Evolutionary conservation across 2,888 invertebrate genomes (phyloP).

Genomic region (Apodemia zela): DNA sequence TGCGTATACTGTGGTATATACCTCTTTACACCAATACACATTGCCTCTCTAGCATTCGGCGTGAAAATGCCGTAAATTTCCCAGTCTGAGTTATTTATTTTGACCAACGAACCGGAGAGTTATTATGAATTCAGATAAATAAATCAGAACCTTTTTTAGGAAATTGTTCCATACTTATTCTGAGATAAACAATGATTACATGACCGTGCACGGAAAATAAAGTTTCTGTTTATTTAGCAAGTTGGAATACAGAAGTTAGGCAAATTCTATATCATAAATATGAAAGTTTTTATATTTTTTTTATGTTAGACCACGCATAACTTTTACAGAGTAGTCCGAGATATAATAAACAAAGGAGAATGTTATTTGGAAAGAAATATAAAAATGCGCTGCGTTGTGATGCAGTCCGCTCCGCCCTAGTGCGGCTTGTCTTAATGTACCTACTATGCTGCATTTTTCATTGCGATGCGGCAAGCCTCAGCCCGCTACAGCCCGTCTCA

Average conservation of each 20-base stretch:
- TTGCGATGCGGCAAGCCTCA: too few relatives aligned
- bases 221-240: neutral
- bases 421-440: too few relatives aligned
- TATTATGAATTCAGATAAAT: constrained; percentile 4
- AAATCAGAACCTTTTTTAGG: neutral
- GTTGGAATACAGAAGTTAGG: neutral
- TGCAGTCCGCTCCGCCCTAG: too few relatives aligned
- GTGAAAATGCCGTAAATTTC: neutral
- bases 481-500: too few relatives aligned
- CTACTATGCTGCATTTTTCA: too few relatives aligned
- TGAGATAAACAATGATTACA: neutral
- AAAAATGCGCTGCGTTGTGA: too few relatives aligned
- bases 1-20: too few relatives aligned
- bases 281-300: too few relatives aligned
- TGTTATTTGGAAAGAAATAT: too few relatives aligned
- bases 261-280: neutral
- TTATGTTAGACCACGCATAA: too few relatives aligned
- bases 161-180: neutral
- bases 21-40: neutral
- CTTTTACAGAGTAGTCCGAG: too few relatives aligned
- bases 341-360: too few relatives aligned
- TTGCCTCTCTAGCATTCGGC: neutral
- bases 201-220: neutral
- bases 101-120: neutral
- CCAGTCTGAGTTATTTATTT: neutral